phyloP scores from a whole-genome alignment of 2,888 invertebrate genomes.

The Corbicula japonica region DNA sequence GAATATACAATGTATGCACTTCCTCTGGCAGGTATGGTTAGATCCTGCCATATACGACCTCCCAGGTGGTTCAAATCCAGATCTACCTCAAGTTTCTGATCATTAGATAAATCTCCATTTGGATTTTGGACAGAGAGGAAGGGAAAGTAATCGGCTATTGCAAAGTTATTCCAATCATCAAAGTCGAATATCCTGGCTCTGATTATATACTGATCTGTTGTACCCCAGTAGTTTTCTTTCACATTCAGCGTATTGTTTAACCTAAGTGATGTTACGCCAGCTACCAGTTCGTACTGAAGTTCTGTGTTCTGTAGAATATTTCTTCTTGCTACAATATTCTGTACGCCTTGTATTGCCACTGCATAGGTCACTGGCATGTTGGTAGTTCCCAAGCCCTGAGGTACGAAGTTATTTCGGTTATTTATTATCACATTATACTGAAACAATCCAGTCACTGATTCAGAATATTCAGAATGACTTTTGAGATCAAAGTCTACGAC shows the following conservation, averaged over 20 bases:
- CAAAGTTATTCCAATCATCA: constrained; percentile 99
- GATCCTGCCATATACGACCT: constrained; percentile 89
- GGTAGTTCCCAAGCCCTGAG: constrained; percentile 51
- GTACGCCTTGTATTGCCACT: constrained; percentile 96
- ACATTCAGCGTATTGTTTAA: constrained; percentile 95
- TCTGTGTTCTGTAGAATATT: constrained; percentile 92
- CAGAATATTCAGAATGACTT: constrained; percentile 94
- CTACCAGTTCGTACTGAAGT: constrained; percentile 94
- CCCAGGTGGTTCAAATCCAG: constrained; percentile 81
- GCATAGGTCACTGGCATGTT: constrained; percentile 89
- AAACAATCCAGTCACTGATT: constrained; percentile 91
- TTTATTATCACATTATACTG: constrained; percentile 76
- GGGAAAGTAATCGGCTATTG: constrained; percentile 96
- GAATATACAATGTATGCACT: constrained; percentile 89
- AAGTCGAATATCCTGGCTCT: constrained; percentile 97
- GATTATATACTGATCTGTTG: constrained; percentile 91
- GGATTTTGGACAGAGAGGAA: constrained; percentile 90
- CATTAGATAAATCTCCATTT: constrained; percentile 74
- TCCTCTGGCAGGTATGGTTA: constrained; percentile 72
- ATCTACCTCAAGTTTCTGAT: constrained; percentile 68
- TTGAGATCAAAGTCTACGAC: constrained; percentile 95
- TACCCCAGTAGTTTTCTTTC: constrained; percentile 99
- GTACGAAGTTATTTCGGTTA: constrained; percentile 70
- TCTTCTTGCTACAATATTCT: constrained; percentile 95
- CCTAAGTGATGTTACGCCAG: constrained; percentile 94